Percentiles rank a stretch among this genome's conserved stretches.
These are phyloP conservation scores for Nettapus auritus DNA, from an alignment of 2,113 vertebrate genomes.

Conservation along the genomic window DNA sequence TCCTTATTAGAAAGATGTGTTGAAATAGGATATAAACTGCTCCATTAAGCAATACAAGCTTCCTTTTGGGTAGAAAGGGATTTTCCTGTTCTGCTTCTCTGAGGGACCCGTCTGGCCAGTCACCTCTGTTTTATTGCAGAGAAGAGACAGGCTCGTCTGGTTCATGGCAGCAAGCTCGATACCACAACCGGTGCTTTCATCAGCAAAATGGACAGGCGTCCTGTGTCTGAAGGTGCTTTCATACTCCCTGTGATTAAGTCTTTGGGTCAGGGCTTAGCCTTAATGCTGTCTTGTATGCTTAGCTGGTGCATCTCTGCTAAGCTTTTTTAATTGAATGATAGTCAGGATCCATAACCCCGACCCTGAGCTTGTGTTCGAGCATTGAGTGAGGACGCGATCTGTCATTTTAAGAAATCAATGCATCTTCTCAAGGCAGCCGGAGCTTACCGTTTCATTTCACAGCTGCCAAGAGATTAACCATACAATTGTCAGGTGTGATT, in stretches of 20 bases:
- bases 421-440: background rate
- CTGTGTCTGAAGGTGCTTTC: background rate
- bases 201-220: background rate
- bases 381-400: background rate
- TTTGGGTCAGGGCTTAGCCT: constrained; percentile 7
- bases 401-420: constrained; percentile 55
- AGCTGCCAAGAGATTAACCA: constrained; percentile 44
- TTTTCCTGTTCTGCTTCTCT: background rate
- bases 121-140: background rate
- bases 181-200: background rate
- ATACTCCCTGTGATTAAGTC: background rate
- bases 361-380: constrained; percentile 15
- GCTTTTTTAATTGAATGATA: constrained; percentile 19
- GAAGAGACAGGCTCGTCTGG: background rate
- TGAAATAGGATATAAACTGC: background rate
- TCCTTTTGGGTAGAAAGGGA: background rate
- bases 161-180: accelerated
- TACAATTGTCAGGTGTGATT: constrained; percentile 10
- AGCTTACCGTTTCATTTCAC: background rate
- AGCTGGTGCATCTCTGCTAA: background rate
- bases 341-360: background rate
- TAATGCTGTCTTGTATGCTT: background rate
- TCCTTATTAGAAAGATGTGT: background rate
- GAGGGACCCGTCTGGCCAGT: background rate
- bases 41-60: background rate